Percentiles rank a stretch among this genome's conserved stretches.
phyloP scores from a whole-genome alignment of 1,140 invertebrate species.

The Himalopsyche phryganea region DNA sequence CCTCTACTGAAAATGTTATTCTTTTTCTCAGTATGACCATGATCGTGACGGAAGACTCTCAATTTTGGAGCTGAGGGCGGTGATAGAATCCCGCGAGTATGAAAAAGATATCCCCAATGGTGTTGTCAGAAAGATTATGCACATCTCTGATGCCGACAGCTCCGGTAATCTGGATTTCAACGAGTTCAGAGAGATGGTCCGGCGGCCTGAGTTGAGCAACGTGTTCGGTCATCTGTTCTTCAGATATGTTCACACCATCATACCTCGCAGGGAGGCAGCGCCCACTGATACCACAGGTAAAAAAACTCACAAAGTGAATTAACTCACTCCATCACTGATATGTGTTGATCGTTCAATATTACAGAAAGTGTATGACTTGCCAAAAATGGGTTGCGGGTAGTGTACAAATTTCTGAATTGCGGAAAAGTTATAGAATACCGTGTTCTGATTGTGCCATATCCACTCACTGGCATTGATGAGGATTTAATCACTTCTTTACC shows the following conservation, averaged over 20 bases:
- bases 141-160: slow-evolving; percentile 66
- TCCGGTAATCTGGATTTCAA: slow-evolving; percentile 71
- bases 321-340: too few species aligned
- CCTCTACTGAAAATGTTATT: too few species aligned
- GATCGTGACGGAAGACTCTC: slow-evolving; percentile 72
- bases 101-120: slow-evolving; percentile 69
- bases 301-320: too few species aligned
- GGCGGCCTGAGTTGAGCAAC: slow-evolving; percentile 58
- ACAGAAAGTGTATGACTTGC: too few species aligned
- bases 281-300: slow-evolving; percentile 6
- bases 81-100: slow-evolving; percentile 61
- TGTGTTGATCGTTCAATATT: too few species aligned
- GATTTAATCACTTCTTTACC: too few species aligned
- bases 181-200: slow-evolving; percentile 78
- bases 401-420: too few species aligned
- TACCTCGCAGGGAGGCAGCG: slow-evolving; percentile 39
- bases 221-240: slow-evolving; percentile 57
- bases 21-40: slow-evolving; percentile 66
- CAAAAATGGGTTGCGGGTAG: too few species aligned
- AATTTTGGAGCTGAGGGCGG: slow-evolving; percentile 63
- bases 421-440: too few species aligned
- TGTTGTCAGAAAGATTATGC: slow-evolving; percentile 68
- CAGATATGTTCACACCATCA: slow-evolving; percentile 54
- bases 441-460: too few species aligned
- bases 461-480: too few species aligned